Conservation (phyloP, 2,113 vertebrate genomes). For the Mormyrus iriodes region DNA sequence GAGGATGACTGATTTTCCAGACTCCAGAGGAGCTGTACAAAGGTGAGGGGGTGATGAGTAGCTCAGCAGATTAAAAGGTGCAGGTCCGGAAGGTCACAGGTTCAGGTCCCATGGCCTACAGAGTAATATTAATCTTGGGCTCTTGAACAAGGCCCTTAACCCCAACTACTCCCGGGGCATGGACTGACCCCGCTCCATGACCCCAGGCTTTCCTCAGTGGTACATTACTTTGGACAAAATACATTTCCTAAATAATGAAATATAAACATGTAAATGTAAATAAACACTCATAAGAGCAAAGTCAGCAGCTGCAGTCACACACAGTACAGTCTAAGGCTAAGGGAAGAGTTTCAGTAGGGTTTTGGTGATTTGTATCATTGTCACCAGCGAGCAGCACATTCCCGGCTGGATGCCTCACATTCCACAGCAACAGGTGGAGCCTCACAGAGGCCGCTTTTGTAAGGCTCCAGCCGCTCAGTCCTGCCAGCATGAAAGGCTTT, state of each 20-base stretch:
- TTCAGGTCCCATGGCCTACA: neutral
- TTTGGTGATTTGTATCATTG: neutral
- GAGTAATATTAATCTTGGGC: neutral
- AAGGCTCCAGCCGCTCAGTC: neutral
- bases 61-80: neutral
- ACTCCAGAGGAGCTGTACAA: neutral
- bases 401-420: neutral
- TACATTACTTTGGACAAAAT: neutral
- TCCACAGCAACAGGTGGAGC: slow-evolving; percentile 19
- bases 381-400: slow-evolving; percentile 9
- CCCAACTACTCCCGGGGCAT: neutral
- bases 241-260: neutral
- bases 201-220: neutral
- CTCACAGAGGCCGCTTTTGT: neutral
- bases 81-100: neutral
- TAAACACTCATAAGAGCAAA: neutral
- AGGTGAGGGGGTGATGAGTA: neutral
- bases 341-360: neutral
- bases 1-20: no score
- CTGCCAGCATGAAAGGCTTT: neutral
- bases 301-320: neutral
- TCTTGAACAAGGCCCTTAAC: neutral
- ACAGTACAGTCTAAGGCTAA: neutral
- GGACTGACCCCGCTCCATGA: neutral
- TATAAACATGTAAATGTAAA: neutral